phyloP scores from a whole-genome alignment of 1,140 invertebrate species.

The Eriocheir sinensis region DNA sequence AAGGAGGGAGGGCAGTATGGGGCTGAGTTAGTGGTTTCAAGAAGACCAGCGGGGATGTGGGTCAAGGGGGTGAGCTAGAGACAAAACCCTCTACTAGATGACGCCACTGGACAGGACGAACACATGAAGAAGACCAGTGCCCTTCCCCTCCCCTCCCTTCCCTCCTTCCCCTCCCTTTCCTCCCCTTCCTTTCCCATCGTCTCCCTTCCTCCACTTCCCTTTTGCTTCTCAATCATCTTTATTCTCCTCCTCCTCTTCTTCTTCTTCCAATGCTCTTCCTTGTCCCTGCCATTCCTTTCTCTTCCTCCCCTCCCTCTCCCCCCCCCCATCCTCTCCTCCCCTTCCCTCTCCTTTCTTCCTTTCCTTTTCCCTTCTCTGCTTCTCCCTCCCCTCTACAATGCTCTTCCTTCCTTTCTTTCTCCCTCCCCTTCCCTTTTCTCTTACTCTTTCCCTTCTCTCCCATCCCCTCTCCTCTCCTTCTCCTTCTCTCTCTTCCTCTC shows the following conservation, averaged over 20 bases:
- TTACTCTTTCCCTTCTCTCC: too few relatives aligned
- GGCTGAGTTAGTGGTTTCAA: neutral
- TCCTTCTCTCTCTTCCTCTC: too few relatives aligned
- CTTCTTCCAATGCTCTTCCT: neutral
- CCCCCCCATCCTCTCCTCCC: too few relatives aligned
- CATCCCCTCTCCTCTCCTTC: too few relatives aligned
- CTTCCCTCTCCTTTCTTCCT: too few relatives aligned
- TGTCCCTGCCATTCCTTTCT: neutral
- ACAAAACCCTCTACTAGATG: neutral
- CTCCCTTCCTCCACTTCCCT: too few relatives aligned
- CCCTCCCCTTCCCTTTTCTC: too few relatives aligned
- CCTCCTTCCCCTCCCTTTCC: neutral
- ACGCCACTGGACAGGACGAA: neutral
- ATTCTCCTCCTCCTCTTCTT: too few relatives aligned
- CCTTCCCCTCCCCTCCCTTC: neutral
- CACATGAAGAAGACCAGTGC: neutral
- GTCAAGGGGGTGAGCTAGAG: neutral
- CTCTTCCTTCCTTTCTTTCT: too few relatives aligned
- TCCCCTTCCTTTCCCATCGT: neutral
- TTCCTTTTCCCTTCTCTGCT: too few relatives aligned
- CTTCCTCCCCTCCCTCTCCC: neutral
- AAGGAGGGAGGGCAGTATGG: neutral
- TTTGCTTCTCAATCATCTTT: neutral
- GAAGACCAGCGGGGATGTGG: neutral
- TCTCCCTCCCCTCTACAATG: too few relatives aligned